Conservation (phyloP, 2,888 invertebrate species). For the Drepana falcataria region DNA sequence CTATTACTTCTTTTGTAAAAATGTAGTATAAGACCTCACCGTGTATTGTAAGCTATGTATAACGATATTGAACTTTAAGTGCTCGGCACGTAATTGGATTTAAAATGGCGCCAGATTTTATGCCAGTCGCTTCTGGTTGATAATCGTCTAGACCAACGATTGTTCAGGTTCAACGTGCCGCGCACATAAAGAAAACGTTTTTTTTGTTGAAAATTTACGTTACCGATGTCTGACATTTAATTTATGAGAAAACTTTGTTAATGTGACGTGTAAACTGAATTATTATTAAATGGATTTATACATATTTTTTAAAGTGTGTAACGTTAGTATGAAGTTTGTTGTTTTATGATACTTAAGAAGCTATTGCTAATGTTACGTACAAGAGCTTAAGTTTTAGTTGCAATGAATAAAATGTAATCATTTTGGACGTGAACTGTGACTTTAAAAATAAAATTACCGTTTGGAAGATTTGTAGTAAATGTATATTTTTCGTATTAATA, state of each 20-base stretch:
- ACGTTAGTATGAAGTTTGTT: slow-evolving; percentile 40
- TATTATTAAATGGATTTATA: too few species aligned
- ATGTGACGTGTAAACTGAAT: too few species aligned
- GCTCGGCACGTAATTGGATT: not conserved
- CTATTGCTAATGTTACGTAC: slow-evolving; percentile 39
- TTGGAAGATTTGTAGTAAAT: slow-evolving; percentile 77
- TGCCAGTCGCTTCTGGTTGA: too few species aligned
- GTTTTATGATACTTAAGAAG: slow-evolving; percentile 16
- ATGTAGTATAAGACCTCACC: slow-evolving; percentile 5
- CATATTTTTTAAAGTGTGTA: not conserved
- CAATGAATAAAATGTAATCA: slow-evolving; percentile 42
- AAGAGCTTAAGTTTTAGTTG: slow-evolving; percentile 60
- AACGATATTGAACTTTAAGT: slow-evolving; percentile 11
- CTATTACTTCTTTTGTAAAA: slow-evolving; percentile 35
- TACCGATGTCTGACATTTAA: slow-evolving; percentile 62
- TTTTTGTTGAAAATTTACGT: slow-evolving; percentile 25
- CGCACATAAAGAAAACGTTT: too few species aligned
- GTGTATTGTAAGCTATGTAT: slow-evolving; percentile 1
- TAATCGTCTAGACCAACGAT: too few species aligned
- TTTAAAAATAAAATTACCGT: slow-evolving; percentile 44
- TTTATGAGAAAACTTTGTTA: slow-evolving; percentile 21
- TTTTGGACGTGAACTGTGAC: slow-evolving; percentile 19
- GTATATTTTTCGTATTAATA: slow-evolving; percentile 74
- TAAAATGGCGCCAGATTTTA: too few species aligned
- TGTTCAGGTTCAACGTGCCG: too few species aligned